These are phyloP conservation scores for Enteromius paludinosus DNA, from an alignment of 2,797 vertebrate species.

Conservation along the genomic window DNA sequence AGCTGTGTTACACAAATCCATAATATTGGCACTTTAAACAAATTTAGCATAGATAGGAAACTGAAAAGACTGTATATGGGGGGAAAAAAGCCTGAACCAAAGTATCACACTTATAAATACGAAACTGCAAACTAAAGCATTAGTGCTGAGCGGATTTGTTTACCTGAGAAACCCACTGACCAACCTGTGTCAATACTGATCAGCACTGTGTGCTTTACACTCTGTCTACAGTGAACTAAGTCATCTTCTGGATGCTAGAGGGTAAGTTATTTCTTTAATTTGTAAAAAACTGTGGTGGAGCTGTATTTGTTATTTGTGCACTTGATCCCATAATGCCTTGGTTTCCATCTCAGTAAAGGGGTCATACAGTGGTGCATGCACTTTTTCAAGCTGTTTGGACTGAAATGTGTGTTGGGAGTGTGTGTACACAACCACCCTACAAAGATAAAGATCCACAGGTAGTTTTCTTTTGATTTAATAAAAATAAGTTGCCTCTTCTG, in stretches of 20 bases:
- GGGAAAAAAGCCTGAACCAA: not conserved
- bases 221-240: not conserved
- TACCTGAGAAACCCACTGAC: not conserved
- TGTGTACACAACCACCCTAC: no score
- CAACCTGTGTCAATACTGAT: not conserved
- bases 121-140: not conserved
- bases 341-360: not conserved
- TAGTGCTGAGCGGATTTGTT: not conserved
- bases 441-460: no score
- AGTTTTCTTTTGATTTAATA: no score
- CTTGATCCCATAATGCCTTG: not conserved
- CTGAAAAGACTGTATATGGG: not conserved
- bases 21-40: not conserved
- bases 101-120: not conserved
- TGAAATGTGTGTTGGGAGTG: no score
- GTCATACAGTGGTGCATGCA: no score
- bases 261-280: not conserved
- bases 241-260: not conserved
- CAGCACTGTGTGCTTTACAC: not conserved
- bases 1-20: no score
- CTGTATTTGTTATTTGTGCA: conserved; percentile 11
- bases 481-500: no score
- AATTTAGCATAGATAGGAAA: not conserved
- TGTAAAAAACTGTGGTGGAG: not conserved
- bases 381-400: no score